Conservation (phyloP, 92 coral and sea anemone species). For the Chrysogorgia sp. region DNA sequence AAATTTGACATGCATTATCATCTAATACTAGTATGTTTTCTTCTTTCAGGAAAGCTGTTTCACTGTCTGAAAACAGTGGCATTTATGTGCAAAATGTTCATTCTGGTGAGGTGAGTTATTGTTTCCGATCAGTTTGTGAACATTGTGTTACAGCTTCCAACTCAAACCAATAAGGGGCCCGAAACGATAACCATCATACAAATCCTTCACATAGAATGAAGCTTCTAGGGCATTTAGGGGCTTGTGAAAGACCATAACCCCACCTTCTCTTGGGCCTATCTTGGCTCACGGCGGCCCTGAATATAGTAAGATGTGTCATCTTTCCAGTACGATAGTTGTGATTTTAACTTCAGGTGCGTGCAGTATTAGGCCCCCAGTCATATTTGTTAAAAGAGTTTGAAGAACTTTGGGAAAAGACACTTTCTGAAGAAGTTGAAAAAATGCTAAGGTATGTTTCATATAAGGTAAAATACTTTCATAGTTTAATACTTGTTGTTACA, state of each 20-base stretch:
- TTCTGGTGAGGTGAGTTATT: conserved; percentile 74
- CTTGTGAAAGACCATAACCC: too few species aligned
- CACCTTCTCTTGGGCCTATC: too few species aligned
- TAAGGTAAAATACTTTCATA: too few species aligned
- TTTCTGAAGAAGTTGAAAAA: conserved; percentile 74
- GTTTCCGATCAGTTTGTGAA: not conserved
- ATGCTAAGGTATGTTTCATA: conserved; percentile 66
- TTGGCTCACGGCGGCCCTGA: too few species aligned
- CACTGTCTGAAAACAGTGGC: conserved; percentile 85
- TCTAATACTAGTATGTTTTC: too few species aligned
- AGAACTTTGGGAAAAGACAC: conserved; percentile 82
- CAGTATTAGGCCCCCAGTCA: conserved; percentile 94
- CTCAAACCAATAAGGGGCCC: too few species aligned
- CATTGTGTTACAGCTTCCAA: not conserved
- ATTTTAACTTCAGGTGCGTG: conserved; percentile 62
- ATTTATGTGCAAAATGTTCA: conserved; percentile 83
- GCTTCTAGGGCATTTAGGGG: too few species aligned
- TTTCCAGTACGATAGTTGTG: not conserved
- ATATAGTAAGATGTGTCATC: too few species aligned
- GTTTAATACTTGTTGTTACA: too few species aligned
- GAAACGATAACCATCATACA: too few species aligned
- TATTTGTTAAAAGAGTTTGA: conserved; percentile 86
- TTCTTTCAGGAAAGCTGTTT: conserved; percentile 77
- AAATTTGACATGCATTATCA: too few species aligned
- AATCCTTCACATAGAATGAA: too few species aligned